Percentiles rank a stretch among this genome's conserved stretches.
phyloP scores from a whole-genome alignment of 2,113 vertebrate genomes.

The Peromyscus californicus region DNA sequence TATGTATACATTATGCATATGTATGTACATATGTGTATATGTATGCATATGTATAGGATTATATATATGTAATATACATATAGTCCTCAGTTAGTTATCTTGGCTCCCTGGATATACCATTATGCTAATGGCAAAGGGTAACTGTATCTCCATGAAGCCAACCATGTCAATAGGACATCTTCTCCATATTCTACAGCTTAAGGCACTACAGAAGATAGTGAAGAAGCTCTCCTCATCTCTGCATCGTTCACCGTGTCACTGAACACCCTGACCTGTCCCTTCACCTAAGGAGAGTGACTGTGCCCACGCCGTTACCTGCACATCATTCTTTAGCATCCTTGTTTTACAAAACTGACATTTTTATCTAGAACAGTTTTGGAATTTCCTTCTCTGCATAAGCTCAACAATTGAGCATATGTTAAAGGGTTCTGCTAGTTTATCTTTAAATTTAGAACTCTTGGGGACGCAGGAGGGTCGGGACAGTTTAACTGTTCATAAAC shows the following conservation, averaged over 20 bases:
- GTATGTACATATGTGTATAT: background rate
- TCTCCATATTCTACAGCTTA: too few species aligned
- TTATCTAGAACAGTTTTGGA: background rate
- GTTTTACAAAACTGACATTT: background rate
- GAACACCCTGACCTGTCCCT: background rate
- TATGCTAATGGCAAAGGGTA: background rate
- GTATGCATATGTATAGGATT: background rate
- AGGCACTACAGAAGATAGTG: background rate
- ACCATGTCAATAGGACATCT: too few species aligned
- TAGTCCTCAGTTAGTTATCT: background rate
- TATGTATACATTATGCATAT: background rate
- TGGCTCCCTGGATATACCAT: background rate
- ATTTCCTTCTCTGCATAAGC: background rate
- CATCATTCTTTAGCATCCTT: background rate
- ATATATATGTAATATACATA: background rate
- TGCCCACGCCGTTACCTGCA: background rate
- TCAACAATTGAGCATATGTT: background rate
- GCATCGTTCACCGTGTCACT: background rate
- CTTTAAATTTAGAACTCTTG: background rate
- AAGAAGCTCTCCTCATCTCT: background rate
- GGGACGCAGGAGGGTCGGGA: background rate
- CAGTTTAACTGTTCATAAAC: background rate
- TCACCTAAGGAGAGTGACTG: background rate
- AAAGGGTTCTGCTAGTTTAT: background rate
- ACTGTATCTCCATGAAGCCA: background rate